phyloP scores from a whole-genome alignment of 35 echinoderm and acorn worm species.

The Ophioderma brevispina region DNA sequence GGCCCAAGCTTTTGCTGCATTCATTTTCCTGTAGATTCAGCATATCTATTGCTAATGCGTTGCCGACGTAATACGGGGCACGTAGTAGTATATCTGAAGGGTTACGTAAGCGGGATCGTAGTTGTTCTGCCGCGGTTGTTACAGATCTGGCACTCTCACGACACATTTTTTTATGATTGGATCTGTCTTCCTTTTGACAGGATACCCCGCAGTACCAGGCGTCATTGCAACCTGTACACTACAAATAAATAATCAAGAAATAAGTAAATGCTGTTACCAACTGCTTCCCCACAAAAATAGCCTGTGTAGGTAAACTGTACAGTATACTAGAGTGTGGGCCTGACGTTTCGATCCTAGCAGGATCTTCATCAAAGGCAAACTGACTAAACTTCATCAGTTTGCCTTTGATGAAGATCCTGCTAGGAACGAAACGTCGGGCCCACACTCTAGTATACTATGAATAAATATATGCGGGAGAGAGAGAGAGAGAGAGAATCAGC shows the following conservation, averaged over 20 bases:
- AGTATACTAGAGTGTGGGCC: no score
- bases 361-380: no score
- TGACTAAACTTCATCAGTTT: no score
- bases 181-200: not conserved
- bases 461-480: no score
- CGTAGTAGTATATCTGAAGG: not conserved
- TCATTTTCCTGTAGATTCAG: not conserved
- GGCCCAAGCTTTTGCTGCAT: not conserved
- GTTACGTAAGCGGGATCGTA: not conserved
- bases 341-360: no score
- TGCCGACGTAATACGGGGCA: not conserved
- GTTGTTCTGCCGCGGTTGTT: not conserved
- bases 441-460: no score
- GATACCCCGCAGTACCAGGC: conserved; percentile 16
- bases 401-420: no score
- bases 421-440: no score
- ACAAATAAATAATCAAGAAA: not conserved
- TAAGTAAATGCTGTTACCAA: not conserved
- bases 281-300: no score
- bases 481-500: no score
- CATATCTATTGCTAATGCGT: not conserved
- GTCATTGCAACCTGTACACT: conserved; percentile 20
- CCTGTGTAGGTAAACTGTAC: not conserved
- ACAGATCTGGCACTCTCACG: not conserved
- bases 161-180: not conserved